Percentiles rank a stretch among this genome's conserved stretches.
phyloP scores from a whole-genome alignment of 2,797 vertebrate genomes.

The Sylvia borin region DNA sequence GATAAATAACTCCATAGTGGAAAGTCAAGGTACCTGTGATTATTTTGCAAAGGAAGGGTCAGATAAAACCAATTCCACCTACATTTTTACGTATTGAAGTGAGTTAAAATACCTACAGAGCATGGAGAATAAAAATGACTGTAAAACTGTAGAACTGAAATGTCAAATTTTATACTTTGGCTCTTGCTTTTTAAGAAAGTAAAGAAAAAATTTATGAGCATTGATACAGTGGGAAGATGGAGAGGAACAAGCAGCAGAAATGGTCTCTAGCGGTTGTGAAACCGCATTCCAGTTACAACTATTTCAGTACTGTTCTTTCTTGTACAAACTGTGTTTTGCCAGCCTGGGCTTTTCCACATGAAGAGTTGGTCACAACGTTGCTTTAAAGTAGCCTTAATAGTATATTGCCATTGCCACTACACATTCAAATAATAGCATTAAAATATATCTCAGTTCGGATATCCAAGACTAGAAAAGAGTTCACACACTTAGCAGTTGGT shows the following conservation, averaged over 20 bases:
- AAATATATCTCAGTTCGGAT: neutral
- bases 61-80: neutral
- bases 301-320: neutral
- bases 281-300: neutral
- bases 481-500: neutral
- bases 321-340: neutral
- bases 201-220: neutral
- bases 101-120: neutral
- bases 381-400: neutral
- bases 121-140: neutral
- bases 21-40: neutral
- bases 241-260: neutral
- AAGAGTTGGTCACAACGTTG: neutral
- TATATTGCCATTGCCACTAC: neutral
- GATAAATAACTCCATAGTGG: neutral
- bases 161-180: neutral
- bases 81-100: neutral
- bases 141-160: neutral
- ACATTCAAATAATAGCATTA: neutral
- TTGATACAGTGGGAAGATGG: neutral
- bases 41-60: neutral
- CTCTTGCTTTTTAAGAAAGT: neutral
- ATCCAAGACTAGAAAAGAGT: slow-evolving; percentile 10
- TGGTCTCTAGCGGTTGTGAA: neutral
- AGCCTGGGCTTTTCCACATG: neutral